These are phyloP conservation scores for Vesta saturnalis DNA, from an alignment of 2,888 invertebrate species.

Conservation along the genomic window DNA sequence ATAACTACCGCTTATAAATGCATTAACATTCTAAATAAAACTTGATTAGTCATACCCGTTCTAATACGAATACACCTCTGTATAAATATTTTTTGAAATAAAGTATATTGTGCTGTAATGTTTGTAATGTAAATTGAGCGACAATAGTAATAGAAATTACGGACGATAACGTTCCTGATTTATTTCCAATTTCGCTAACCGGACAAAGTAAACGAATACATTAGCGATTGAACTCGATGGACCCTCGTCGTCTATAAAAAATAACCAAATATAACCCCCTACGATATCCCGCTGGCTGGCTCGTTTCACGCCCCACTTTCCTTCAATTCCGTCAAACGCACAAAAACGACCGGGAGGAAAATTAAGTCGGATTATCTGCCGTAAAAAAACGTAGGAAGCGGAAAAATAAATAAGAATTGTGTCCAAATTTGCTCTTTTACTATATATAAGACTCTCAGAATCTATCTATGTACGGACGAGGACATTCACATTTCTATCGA, in stretches of 20 bases:
- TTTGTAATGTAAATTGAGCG: conserved; percentile 8
- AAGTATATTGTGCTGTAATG: not conserved
- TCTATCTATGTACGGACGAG: conserved; percentile 27
- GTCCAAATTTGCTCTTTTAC: conserved; percentile 37
- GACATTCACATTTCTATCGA: conserved; percentile 33
- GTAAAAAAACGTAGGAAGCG: conserved; percentile 57
- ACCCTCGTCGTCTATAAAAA: conserved; percentile 37
- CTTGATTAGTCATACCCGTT: not conserved
- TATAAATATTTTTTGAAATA: not conserved
- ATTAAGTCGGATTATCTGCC: conserved; percentile 60
- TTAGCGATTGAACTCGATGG: conserved; percentile 34
- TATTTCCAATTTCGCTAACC: conserved; percentile 27
- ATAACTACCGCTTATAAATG: not conserved
- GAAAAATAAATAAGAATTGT: conserved; percentile 62
- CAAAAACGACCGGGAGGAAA: conserved; percentile 50
- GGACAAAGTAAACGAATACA: conserved; percentile 39
- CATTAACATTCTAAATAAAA: not conserved
- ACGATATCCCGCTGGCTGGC: conserved; percentile 37
- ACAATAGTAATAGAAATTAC: conserved; percentile 18
- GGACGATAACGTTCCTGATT: conserved; percentile 35
- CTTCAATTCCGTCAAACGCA: conserved; percentile 38
- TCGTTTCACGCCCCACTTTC: conserved; percentile 42
- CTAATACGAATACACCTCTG: not conserved
- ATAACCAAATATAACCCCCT: conserved; percentile 37
- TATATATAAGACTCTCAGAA: conserved; percentile 5